These are phyloP conservation scores for Azorinus chamasolen DNA, from an alignment of 2,888 invertebrate species.

Conservation along the genomic window DNA sequence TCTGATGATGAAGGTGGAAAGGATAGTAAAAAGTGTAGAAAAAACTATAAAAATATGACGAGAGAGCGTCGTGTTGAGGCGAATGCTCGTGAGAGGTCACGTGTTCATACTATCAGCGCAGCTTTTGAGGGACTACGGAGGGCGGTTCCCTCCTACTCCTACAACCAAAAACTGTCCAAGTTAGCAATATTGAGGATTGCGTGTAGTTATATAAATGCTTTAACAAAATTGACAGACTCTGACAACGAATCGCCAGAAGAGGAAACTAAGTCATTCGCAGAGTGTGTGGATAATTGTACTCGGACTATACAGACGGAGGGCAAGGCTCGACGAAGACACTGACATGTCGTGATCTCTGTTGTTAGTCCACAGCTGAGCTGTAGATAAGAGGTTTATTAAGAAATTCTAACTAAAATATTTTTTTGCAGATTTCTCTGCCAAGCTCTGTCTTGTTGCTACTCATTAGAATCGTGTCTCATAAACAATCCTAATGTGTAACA, in stretches of 20 bases:
- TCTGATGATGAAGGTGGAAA: constrained; percentile 57
- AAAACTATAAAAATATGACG: constrained; percentile 98
- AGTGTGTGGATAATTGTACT: constrained; percentile 95
- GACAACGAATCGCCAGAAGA: constrained; percentile 88
- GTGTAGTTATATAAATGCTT: constrained; percentile 96
- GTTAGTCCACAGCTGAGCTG: too few relatives aligned
- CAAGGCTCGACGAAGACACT: constrained; percentile 91
- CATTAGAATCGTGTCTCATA: too few relatives aligned
- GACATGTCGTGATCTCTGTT: background rate
- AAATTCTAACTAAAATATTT: too few relatives aligned
- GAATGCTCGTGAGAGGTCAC: constrained; percentile 96
- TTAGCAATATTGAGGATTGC: constrained; percentile 96
- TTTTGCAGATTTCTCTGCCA: too few relatives aligned
- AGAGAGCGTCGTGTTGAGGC: constrained; percentile 97
- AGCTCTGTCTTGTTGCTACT: too few relatives aligned
- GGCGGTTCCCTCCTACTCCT: constrained; percentile 95
- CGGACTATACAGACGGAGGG: constrained; percentile 97
- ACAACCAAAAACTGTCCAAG: constrained; percentile 97
- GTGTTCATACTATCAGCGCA: constrained; percentile 98
- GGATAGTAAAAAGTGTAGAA: constrained; percentile 72
- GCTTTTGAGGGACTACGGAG: constrained; percentile 96
- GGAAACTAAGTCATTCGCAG: constrained; percentile 89
- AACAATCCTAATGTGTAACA: too few relatives aligned
- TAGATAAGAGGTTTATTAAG: too few relatives aligned
- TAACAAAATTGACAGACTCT: constrained; percentile 92